Percentiles rank a stretch among this genome's conserved stretches.
These are phyloP conservation scores for Pissodes strobi DNA, from an alignment of 1,140 invertebrate species.

Conservation along the genomic window DNA sequence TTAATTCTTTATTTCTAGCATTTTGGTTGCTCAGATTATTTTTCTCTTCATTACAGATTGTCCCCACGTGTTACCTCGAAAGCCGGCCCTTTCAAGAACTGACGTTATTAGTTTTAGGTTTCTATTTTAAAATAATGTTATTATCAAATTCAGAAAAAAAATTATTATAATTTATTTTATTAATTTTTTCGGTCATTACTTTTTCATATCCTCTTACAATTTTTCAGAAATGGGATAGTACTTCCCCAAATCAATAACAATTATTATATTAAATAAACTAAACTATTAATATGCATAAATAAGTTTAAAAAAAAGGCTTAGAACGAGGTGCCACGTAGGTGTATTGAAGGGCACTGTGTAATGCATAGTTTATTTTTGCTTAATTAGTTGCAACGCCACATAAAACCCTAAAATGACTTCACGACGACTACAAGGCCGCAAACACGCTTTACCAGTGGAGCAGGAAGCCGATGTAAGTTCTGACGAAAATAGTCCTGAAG, in stretches of 20 bases:
- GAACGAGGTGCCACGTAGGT: not conserved
- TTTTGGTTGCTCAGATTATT: too few species aligned
- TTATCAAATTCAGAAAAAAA: too few species aligned
- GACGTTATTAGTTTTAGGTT: too few species aligned
- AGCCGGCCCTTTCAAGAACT: too few species aligned
- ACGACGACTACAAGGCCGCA: not conserved
- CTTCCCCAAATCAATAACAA: too few species aligned
- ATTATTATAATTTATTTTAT: too few species aligned
- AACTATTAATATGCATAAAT: too few species aligned
- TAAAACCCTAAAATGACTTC: not conserved
- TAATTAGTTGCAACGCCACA: not conserved
- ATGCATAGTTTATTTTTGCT: not conserved
- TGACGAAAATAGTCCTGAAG: not conserved
- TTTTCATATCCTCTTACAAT: not conserved
- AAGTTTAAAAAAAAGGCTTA: not conserved
- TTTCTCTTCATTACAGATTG: too few species aligned
- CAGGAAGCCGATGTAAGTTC: not conserved
- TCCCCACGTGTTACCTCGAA: too few species aligned
- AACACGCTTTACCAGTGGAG: not conserved
- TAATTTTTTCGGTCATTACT: too few species aligned
- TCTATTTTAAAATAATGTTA: too few species aligned
- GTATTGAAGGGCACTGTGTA: not conserved
- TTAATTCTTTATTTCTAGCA: too few species aligned
- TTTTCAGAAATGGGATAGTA: not conserved
- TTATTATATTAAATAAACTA: not conserved